These are phyloP conservation scores for Mobula hypostoma DNA, from an alignment of 2,113 vertebrate species.

Conservation along the genomic window DNA sequence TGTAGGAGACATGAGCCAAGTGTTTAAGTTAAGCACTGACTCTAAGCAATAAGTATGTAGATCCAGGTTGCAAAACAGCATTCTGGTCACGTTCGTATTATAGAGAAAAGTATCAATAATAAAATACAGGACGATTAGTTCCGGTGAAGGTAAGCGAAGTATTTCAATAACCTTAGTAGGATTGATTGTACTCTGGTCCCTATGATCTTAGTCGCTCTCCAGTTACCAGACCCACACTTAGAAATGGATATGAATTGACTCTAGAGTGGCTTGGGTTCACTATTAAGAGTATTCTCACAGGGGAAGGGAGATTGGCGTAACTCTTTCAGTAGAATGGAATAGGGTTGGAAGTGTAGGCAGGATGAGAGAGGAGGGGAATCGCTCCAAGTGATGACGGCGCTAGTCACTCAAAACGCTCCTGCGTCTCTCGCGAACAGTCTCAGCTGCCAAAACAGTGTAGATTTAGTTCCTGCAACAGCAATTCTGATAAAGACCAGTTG, in stretches of 20 bases:
- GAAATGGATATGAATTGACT: constrained; percentile 30
- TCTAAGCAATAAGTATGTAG: not conserved
- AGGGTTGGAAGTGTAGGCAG: not conserved
- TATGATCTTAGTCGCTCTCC: not conserved
- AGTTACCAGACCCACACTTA: not conserved
- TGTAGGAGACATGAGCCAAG: not conserved
- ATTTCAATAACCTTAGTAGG: not conserved
- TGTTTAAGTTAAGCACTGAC: not conserved
- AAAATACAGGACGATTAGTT: not conserved
- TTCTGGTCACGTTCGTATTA: not conserved
- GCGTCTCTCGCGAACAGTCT: not conserved
- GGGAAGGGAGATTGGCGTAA: constrained; percentile 8
- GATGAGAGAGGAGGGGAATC: constrained; percentile 8
- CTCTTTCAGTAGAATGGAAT: not conserved
- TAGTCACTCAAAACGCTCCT: not conserved
- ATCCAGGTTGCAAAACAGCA: not conserved
- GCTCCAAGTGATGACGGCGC: constrained; percentile 9
- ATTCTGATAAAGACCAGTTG: not conserved
- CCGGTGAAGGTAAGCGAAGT: not conserved
- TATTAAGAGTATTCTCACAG: not conserved
- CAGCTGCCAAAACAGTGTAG: not conserved
- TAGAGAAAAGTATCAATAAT: not conserved
- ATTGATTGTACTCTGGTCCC: not conserved
- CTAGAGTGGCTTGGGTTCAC: not conserved
- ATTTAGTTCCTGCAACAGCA: not conserved